Conservation (phyloP, 2,888 invertebrate genomes). For the Caenorhabditis macrosperma region DNA sequence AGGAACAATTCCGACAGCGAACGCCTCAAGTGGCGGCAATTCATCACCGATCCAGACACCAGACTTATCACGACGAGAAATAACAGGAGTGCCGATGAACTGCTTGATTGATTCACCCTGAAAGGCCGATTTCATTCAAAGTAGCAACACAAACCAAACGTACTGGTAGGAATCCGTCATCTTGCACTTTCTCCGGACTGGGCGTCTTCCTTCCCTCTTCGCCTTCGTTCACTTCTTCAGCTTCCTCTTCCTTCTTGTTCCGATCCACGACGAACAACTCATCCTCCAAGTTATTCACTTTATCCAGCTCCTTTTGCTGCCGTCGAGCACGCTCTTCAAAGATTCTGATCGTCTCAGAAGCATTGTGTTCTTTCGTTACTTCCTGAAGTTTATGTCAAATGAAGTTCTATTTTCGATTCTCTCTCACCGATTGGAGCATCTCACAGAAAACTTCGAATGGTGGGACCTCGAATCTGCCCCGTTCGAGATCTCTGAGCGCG, state of each 20-base stretch:
- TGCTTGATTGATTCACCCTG: conserved; percentile 55
- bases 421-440: conserved; percentile 39
- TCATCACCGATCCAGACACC: background rate
- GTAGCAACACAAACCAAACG: no score
- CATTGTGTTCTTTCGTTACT: conserved; percentile 29
- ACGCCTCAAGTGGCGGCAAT: conserved; percentile 36
- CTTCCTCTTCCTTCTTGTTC: background rate
- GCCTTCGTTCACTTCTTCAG: background rate
- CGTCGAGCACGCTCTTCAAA: background rate
- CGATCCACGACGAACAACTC: background rate
- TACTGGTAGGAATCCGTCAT: no score
- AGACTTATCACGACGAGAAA: conserved; percentile 20
- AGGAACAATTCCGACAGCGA: conserved; percentile 62
- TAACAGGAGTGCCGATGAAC: conserved; percentile 48
- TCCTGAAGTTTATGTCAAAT: conserved; percentile 2
- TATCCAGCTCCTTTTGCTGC: background rate
- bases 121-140: no score
- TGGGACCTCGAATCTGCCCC: conserved; percentile 37
- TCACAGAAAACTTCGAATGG: conserved; percentile 45
- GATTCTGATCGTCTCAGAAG: background rate
- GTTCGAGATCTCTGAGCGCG: conserved; percentile 47
- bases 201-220: background rate
- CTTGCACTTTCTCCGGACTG: background rate
- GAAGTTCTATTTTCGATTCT: background rate
- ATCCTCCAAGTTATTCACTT: background rate